Evolutionary conservation across 2,113 vertebrate genomes (phyloP).

Genomic region (Pungitius pungitius): DNA sequence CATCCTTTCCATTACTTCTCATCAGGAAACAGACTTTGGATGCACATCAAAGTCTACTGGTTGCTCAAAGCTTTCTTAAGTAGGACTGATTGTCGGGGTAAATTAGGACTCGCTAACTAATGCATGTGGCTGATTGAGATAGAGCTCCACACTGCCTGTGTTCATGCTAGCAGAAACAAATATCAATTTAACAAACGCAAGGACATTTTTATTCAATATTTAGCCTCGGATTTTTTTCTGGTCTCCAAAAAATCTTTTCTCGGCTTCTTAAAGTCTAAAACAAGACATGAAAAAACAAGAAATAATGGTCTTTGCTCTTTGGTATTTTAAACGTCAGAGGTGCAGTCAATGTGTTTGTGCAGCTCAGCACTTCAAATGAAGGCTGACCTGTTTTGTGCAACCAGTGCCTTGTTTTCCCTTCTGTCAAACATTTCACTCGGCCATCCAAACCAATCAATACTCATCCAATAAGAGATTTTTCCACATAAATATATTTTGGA

Average conservation of each 20-base stretch:
- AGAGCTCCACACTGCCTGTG: slow-evolving; percentile 14
- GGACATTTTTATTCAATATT: slow-evolving; percentile 28
- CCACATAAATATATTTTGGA: neutral
- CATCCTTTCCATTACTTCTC: slow-evolving; percentile 27
- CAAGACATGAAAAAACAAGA: slow-evolving; percentile 10
- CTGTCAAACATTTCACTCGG: neutral
- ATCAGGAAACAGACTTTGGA: slow-evolving; percentile 32
- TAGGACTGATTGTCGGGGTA: slow-evolving; percentile 34
- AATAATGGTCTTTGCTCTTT: neutral
- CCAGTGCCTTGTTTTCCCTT: neutral
- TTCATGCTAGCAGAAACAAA: slow-evolving; percentile 1
- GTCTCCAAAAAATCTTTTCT: neutral
- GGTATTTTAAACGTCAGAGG: neutral
- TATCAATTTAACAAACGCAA: slow-evolving; percentile 9
- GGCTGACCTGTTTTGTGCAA: neutral
- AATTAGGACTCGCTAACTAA: slow-evolving; percentile 43
- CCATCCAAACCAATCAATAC: neutral
- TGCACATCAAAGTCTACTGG: slow-evolving; percentile 51
- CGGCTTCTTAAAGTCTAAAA: neutral
- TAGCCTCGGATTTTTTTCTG: neutral
- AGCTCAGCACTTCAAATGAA: neutral
- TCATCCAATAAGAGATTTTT: neutral
- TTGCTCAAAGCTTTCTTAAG: slow-evolving; percentile 40
- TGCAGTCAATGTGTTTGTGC: neutral
- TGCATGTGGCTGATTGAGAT: slow-evolving; percentile 51